Evolutionary conservation across 2,888 invertebrate genomes (phyloP), one percentile per base, ranked within the genome.

Genomic region (Scrobipalpa costella): DNA sequence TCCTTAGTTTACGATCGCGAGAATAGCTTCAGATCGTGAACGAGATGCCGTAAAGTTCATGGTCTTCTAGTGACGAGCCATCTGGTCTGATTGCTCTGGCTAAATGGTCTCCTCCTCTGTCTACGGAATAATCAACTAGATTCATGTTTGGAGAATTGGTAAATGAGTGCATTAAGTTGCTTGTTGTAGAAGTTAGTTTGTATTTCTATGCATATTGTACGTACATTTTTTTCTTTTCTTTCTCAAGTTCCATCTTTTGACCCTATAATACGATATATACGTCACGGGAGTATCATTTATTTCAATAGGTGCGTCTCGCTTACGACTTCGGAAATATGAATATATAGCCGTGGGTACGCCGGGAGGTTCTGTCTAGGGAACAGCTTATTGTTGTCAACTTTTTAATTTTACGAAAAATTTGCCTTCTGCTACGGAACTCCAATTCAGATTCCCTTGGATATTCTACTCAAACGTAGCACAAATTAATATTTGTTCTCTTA

Each of bases 241-340:
- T 44, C 44, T 44, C 15, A 44, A 44, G 5, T 27, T 27, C n/a
- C 15, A 15, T 0, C 44, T n/a, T 40, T 40, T 44, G 44, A 44
- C 44, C 44, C 44, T 15, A 27, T 15, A 44, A 44, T n/a, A n/a
- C 19, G 38, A 59, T 59, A 44, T 40, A 40, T 44, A 36, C 59
- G 34, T 27, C 38, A 27, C 19, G 17, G 44, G 59, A 21, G 44
- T 44, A 38, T 40, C 59, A 47, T 59, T 59, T 59, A 59, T 59
- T 59, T 59, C 59, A 59, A 59, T 59, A 59, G 59, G 44, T 59
- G 44, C 44, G 17, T 44, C 40, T 27, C 44, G 59, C 44, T 59
- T 40, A 44, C 44, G 17, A 27, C 15, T 36, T n/a, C 13, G 59
- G 59, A 59, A 59, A 59, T 59, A 59, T 59, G 15, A 59, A 59